Evolutionary conservation across 2,113 vertebrate genomes (phyloP).

Genomic region (Amia ocellicauda): DNA sequence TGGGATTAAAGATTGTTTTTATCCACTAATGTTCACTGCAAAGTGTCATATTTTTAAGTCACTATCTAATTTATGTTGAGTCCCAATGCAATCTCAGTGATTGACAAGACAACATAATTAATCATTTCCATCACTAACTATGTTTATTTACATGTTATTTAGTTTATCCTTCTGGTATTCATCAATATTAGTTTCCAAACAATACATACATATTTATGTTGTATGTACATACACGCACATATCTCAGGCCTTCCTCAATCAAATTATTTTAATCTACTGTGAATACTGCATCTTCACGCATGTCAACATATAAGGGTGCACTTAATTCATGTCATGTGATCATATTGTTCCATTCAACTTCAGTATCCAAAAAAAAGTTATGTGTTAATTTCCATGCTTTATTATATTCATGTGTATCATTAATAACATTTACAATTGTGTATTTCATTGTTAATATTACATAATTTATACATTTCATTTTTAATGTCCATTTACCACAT

Average conservation of each 20-base stretch:
- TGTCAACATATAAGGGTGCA: background rate
- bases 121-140: too few species aligned
- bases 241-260: constrained; percentile 16
- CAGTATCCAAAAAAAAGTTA: constrained; percentile 15
- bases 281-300: constrained; percentile 3
- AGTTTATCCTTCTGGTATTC: too few species aligned
- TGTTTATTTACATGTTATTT: too few species aligned
- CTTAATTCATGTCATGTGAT: background rate
- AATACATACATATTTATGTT: too few species aligned
- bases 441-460: constrained; percentile 24
- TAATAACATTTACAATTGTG: constrained; percentile 14
- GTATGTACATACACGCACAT: too few species aligned
- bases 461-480: constrained; percentile 19
- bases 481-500: constrained; percentile 22
- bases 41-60: constrained; percentile 7
- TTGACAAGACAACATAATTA: background rate
- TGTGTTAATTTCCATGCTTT: constrained; percentile 12
- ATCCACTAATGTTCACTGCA: background rate
- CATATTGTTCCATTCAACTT: constrained; percentile 6
- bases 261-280: constrained; percentile 4
- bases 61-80: background rate
- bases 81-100: background rate
- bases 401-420: constrained; percentile 22
- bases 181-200: too few species aligned
- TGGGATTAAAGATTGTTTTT: background rate